These are phyloP conservation scores for Microplitis manilae DNA, from an alignment of 2,888 invertebrate species.

Conservation along the genomic window DNA sequence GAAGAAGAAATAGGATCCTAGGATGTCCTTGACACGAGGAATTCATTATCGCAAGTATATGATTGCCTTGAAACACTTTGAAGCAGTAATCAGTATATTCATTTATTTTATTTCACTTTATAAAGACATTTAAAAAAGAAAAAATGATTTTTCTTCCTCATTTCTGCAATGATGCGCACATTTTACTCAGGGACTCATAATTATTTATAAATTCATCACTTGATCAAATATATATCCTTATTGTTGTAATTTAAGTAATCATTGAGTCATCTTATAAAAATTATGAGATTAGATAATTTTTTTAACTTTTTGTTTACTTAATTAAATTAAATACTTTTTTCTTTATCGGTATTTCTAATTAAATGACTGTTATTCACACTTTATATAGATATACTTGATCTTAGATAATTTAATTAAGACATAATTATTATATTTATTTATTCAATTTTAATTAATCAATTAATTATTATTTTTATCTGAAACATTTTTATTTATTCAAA, in stretches of 20 bases:
- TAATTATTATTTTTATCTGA: neutral
- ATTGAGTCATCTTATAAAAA: neutral
- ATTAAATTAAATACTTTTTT: neutral
- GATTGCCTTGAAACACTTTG: constrained; percentile 36
- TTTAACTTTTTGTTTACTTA: neutral
- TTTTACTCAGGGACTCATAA: neutral
- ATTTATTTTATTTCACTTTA: constrained; percentile 8
- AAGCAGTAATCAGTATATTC: constrained; percentile 20
- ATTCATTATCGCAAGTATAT: constrained; percentile 39
- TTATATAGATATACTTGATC: neutral
- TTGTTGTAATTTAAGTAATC: neutral
- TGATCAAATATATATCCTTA: neutral
- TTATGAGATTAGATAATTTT: neutral
- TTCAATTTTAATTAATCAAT: neutral
- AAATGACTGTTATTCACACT: neutral
- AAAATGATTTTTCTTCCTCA: constrained; percentile 6
- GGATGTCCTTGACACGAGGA: constrained; percentile 43
- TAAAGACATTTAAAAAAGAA: neutral
- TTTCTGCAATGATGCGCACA: neutral
- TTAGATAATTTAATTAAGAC: neutral
- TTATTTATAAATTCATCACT: neutral
- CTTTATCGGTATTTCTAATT: neutral
- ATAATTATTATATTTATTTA: neutral
- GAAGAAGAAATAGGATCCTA: constrained; percentile 36
- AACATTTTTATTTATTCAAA: neutral